Evolutionary conservation across 2,113 vertebrate species (phyloP).

Genomic region (Myrmophylax atrothorax): DNA sequence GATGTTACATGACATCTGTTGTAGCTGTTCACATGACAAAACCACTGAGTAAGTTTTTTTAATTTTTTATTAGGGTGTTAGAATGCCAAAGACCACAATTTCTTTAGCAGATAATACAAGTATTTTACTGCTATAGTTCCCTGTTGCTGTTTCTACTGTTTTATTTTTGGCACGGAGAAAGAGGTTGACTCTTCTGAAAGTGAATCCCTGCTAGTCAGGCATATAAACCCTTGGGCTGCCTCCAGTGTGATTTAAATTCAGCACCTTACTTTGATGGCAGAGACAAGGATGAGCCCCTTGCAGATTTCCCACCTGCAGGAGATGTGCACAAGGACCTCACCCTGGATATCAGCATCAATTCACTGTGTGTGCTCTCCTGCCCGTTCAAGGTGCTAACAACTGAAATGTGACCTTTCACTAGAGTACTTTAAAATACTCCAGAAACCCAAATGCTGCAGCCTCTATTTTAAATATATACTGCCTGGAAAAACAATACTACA

Average conservation of each 20-base stretch:
- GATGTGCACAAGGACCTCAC: neutral
- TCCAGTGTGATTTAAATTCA: neutral
- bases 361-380: neutral
- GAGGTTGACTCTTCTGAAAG: neutral
- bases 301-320: neutral
- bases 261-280: neutral
- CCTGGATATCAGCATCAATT: neutral
- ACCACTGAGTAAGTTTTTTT: neutral
- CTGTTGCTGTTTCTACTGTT: neutral
- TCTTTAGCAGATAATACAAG: neutral
- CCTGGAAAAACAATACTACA: neutral
- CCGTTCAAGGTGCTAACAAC: neutral
- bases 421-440: neutral
- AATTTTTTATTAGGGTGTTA: neutral
- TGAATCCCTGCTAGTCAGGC: neutral
- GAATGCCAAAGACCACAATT: neutral
- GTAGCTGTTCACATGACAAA: slow-evolving; percentile 18
- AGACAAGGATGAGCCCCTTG: neutral
- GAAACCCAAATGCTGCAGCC: neutral
- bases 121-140: neutral
- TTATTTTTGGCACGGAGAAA: slow-evolving; percentile 10
- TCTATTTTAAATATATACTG: neutral
- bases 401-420: neutral
- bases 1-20: neutral
- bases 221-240: neutral